Base-by-base conservation (phyloP, 1,140 invertebrate genomes). In the Trissolcus basalis region DNA sequence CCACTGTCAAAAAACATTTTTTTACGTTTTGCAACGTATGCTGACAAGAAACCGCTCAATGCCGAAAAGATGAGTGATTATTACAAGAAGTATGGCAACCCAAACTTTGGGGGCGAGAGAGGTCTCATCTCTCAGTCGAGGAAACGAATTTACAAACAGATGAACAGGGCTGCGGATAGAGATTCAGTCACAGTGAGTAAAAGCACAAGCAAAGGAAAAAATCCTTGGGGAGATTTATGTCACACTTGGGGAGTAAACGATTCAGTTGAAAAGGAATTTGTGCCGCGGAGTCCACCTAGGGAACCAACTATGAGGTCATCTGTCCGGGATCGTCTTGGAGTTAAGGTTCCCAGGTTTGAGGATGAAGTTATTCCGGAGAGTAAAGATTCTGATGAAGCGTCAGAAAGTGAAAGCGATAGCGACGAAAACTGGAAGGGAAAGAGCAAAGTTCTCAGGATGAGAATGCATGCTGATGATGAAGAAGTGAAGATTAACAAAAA, bases 401-500 rank as follows among this genome's bases (percentile, higher is more conserved):
- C 86, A 0, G 87, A 88, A 74, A 87, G 83, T 73, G 87, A 88
- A 75, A 87, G 83, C 72, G 90, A 91, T 78, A 87, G 87, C 11
- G 86, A 90, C 14, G 84, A 88, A 16, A 82, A 83, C 45, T 91
- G 91, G 91, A 89, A 87, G 56, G 90, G 87, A 56, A 90, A 91
- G 78, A 91, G 89, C 15, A 94, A 94, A 88, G 85, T 91, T 35
- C 91, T 92, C 0, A 86, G 93, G 74, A 95, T 95, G 94, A 89
- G 93, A 82, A 96, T 96, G 95, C 93, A 94, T 84, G 95, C 95
- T n/a, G 95, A 96, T 87, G 94, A 95, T 80, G 93, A 95, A 84
- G 94, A 95, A 83, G 90, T 91, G 71, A 92, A 92, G 82, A 88
- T 90, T 16, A 63, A 87, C 11, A 87, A 85, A 43, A 81, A 83